Percentiles rank a stretch among this genome's conserved stretches.
phyloP scores from a whole-genome alignment of 2,888 invertebrate genomes.

The Campopleginae sp. region DNA sequence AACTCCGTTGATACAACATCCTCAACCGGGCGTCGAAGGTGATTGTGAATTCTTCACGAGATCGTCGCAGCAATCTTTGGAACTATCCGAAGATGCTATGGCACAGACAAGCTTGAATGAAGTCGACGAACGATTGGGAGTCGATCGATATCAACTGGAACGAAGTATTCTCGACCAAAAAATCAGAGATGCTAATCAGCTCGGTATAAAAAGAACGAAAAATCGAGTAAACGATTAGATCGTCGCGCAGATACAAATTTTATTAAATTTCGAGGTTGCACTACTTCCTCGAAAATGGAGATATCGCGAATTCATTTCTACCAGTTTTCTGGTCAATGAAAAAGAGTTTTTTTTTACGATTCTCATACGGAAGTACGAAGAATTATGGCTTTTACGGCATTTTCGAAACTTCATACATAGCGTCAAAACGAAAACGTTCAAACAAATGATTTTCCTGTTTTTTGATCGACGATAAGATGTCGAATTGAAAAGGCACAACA shows the following conservation, averaged over 20 bases:
- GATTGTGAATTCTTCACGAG: constrained; percentile 35
- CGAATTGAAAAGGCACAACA: neutral
- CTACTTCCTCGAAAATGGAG: neutral
- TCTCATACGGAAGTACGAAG: too few species aligned
- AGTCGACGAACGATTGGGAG: constrained; percentile 4
- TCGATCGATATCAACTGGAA: constrained; percentile 41
- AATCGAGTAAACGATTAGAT: neutral
- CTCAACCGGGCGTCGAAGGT: constrained; percentile 50
- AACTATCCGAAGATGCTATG: constrained; percentile 26
- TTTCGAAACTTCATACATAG: too few species aligned
- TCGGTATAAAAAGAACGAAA: constrained; percentile 40
- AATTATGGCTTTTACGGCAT: too few species aligned
- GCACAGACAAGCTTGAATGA: constrained; percentile 22
- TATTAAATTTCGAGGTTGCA: neutral
- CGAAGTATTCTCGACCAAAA: constrained; percentile 56
- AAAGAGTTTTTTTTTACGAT: neutral
- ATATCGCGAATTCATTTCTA: neutral
- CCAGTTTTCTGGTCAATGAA: neutral
- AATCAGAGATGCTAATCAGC: constrained; percentile 56
- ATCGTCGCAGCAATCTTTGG: constrained; percentile 53
- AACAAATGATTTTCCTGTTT: too few species aligned
- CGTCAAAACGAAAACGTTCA: too few species aligned
- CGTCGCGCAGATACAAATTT: neutral
- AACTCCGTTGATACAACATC: constrained; percentile 44
- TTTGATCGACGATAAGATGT: too few species aligned